Evolutionary conservation across 2,113 vertebrate species (phyloP).

Genomic region (Baryphthengus martii): DNA sequence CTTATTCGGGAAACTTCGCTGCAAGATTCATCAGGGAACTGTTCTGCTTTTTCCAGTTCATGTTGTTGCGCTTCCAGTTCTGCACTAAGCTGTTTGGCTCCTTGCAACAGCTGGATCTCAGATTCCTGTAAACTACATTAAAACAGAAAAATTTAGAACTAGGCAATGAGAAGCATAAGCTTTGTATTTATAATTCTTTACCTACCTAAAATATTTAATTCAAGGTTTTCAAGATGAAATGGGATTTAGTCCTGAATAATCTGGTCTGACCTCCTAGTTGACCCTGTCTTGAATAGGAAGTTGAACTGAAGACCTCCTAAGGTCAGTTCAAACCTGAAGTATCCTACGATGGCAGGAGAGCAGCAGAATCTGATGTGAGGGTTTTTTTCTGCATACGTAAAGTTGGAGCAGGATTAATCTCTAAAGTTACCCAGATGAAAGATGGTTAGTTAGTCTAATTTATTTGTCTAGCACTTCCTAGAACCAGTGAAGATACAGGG

Average conservation of each 20-base stretch:
- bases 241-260: neutral
- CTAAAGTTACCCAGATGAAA: neutral
- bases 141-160: neutral
- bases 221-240: neutral
- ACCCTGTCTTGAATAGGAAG: neutral
- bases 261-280: neutral
- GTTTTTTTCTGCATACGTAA: neutral
- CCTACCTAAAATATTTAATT: neutral
- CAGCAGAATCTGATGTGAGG: neutral
- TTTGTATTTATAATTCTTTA: neutral
- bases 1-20: conserved; percentile 76
- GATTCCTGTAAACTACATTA: conserved; percentile 82
- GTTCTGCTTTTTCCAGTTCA: conserved; percentile 74
- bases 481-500: neutral
- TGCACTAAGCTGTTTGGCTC: conserved; percentile 75
- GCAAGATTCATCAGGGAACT: conserved; percentile 68
- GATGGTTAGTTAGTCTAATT: neutral
- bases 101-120: conserved; percentile 79
- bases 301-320: neutral
- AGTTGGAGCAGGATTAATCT: neutral
- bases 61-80: conserved; percentile 76
- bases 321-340: neutral
- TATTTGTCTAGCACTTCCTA: neutral
- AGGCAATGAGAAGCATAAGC: neutral
- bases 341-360: neutral